These are phyloP conservation scores for Galaxea fascicularis DNA, from an alignment of 92 coral and sea anemone species.

Conservation along the genomic window DNA sequence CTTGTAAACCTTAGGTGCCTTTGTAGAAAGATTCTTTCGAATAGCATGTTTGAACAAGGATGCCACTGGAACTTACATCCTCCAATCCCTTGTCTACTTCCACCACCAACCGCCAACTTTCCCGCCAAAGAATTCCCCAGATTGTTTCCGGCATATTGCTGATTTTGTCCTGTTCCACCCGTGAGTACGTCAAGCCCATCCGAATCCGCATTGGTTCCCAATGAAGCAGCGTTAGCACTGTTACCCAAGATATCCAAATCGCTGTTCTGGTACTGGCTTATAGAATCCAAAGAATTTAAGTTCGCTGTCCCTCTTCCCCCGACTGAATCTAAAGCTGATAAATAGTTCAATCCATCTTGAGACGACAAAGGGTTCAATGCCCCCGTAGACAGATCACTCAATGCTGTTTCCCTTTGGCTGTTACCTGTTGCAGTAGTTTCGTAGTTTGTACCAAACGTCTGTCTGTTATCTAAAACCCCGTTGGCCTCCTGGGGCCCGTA, in stretches of 20 bases:
- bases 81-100: constrained; percentile 39
- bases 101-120: constrained; percentile 30
- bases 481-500: constrained; percentile 42
- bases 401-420: constrained; percentile 10
- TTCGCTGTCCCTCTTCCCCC: constrained; percentile 33
- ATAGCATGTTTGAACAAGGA: too few species aligned
- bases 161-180: constrained; percentile 30
- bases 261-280: constrained; percentile 36
- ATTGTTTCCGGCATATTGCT: constrained; percentile 13
- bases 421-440: constrained; percentile 36
- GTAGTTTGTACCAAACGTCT: constrained; percentile 56
- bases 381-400: constrained; percentile 21
- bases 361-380: constrained; percentile 42
- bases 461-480: constrained; percentile 52
- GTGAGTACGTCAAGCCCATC: constrained; percentile 17
- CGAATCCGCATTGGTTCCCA: constrained; percentile 16
- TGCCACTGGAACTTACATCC: neutral
- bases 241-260: constrained; percentile 45
- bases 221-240: neutral
- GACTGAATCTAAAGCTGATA: constrained; percentile 15
- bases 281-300: constrained; percentile 31
- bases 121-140: constrained; percentile 30
- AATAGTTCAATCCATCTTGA: constrained; percentile 34
- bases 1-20: too few species aligned
- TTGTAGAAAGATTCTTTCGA: too few species aligned